phyloP scores from a whole-genome alignment of 1,140 invertebrate genomes.

The Cyclargus thomasi region DNA sequence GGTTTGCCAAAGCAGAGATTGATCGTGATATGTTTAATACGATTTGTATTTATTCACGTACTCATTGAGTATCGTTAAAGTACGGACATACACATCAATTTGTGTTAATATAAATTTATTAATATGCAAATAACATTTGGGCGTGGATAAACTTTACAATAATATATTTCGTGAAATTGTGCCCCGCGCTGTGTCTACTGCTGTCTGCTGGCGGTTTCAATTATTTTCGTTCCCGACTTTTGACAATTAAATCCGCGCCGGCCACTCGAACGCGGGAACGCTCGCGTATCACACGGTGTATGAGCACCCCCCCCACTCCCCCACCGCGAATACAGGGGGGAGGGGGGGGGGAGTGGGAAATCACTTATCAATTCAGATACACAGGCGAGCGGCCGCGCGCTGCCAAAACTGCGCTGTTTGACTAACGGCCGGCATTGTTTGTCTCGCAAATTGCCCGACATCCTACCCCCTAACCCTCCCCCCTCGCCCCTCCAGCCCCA shows the following conservation, averaged over 20 bases:
- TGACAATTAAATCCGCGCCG: not conserved
- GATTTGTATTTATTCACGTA: no score
- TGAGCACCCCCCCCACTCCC: no score
- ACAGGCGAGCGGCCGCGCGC: not conserved
- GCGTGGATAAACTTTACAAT: not conserved
- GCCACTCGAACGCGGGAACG: not conserved
- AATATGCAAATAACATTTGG: no score
- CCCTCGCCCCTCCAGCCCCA: not conserved
- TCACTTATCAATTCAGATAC: constrained; percentile 1
- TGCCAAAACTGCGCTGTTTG: not conserved
- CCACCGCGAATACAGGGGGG: no score
- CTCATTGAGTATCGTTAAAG: no score
- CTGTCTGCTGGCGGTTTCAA: not conserved
- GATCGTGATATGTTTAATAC: no score
- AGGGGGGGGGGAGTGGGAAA: not conserved
- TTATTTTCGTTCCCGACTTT: constrained; percentile 1
- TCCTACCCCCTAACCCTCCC: not conserved
- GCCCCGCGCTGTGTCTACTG: no score
- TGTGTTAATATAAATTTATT: no score
- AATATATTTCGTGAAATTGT: not conserved
- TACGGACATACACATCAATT: no score
- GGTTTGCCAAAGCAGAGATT: no score
- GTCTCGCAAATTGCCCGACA: not conserved
- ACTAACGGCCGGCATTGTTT: not conserved
- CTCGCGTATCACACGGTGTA: not conserved